phyloP scores from a whole-genome alignment of 2,888 invertebrate species.

The Eupelmus urozonus region DNA sequence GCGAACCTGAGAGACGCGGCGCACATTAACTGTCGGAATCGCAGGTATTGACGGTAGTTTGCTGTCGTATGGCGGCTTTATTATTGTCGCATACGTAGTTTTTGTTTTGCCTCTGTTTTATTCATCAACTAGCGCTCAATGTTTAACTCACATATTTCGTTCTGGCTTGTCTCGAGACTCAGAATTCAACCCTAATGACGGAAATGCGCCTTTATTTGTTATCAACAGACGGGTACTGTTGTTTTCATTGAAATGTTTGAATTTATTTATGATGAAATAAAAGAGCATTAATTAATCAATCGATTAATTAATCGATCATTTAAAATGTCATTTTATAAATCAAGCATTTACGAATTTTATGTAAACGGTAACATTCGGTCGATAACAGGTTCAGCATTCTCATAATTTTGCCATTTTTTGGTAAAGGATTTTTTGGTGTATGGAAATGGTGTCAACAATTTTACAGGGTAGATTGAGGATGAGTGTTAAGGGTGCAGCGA shows the following conservation, averaged over 20 bases:
- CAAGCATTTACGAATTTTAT: background rate
- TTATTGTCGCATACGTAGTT: conserved; percentile 28
- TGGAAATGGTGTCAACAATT: background rate
- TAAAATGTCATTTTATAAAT: background rate
- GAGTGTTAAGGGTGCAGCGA: background rate
- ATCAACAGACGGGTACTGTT: too few relatives aligned
- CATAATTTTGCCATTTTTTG: conserved; percentile 8
- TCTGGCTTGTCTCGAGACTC: conserved; percentile 44
- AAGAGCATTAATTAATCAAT: too few relatives aligned
- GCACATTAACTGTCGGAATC: conserved; percentile 50
- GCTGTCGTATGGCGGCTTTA: conserved; percentile 37
- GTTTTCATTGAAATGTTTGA: too few relatives aligned
- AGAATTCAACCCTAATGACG: conserved; percentile 40
- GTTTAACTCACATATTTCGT: conserved; percentile 35
- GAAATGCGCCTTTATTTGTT: conserved; percentile 19
- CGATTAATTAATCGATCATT: too few relatives aligned
- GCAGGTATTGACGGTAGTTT: conserved; percentile 47
- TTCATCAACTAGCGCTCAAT: conserved; percentile 41
- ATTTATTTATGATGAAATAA: too few relatives aligned
- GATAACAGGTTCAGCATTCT: conserved; percentile 22
- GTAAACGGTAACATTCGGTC: background rate
- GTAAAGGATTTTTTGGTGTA: conserved; percentile 1
- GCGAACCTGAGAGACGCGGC: conserved; percentile 42
- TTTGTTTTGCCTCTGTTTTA: conserved; percentile 35
- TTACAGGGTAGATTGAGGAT: background rate